Percentiles rank a stretch among this genome's conserved stretches.
Conservation (phyloP, 2,797 vertebrate genomes). For the Anas georgica region DNA sequence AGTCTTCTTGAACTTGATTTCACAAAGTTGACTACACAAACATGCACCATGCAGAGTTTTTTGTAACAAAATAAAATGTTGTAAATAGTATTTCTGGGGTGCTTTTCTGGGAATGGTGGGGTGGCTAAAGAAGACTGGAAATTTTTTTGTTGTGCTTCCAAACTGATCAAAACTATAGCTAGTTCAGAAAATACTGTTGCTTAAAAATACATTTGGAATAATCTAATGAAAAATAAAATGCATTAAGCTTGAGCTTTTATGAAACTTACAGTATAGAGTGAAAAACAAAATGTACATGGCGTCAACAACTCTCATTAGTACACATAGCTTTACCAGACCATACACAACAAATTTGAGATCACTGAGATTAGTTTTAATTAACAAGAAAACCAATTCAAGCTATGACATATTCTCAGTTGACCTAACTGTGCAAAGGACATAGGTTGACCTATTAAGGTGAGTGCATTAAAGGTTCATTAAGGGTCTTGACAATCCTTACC, state of each 20-base stretch:
- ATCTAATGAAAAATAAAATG: background rate
- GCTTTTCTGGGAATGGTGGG: no score
- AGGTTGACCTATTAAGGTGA: background rate
- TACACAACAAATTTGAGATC: background rate
- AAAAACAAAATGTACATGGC: background rate
- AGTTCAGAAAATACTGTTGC: background rate
- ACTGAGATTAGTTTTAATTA: background rate
- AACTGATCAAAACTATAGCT: background rate
- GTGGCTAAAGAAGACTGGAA: background rate
- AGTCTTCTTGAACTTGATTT: background rate
- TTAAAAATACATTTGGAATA: background rate
- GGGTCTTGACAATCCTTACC: background rate
- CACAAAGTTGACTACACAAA: background rate
- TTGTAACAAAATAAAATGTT: background rate
- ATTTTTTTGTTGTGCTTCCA: background rate
- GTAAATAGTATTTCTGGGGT: background rate
- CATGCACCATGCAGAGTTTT: background rate
- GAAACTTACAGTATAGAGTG: background rate
- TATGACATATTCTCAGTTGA: background rate
- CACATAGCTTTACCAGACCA: background rate
- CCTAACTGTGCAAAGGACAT: background rate
- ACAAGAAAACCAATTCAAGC: background rate
- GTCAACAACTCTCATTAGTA: background rate
- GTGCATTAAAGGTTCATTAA: background rate
- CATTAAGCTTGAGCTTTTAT: background rate